A percentile compares a stretch with the other conserved stretches of the same genome.
phyloP scores from a whole-genome alignment of 2,888 invertebrate species.

The Acleris sparsana region DNA sequence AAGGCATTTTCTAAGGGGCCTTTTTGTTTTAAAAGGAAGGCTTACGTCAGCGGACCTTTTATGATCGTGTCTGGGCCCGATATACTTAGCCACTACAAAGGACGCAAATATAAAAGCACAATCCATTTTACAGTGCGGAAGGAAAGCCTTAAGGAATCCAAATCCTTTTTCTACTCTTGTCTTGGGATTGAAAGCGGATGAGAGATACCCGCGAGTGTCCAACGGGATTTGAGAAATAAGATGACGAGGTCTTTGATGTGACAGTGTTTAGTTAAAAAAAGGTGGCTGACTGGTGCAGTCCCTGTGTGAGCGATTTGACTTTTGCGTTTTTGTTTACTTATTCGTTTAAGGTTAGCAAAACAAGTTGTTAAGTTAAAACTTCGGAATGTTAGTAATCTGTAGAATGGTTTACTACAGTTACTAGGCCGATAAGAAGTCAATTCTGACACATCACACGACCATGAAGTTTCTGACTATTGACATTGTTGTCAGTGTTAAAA shows the following conservation, averaged over 20 bases:
- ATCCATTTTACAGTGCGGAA: constrained; percentile 4
- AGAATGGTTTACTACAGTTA: no score
- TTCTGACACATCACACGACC: no score
- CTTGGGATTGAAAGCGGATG: not conserved
- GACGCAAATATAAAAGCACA: constrained; percentile 8
- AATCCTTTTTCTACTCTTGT: not conserved
- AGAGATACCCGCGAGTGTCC: not conserved
- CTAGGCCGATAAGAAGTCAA: no score
- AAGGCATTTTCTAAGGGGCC: constrained; percentile 3
- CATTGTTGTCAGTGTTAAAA: no score
- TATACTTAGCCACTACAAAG: constrained; percentile 18
- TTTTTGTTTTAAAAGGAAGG: constrained; percentile 15
- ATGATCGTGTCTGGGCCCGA: not conserved
- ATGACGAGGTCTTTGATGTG: not conserved
- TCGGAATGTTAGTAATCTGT: no score
- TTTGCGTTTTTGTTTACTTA: no score
- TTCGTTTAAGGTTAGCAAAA: no score
- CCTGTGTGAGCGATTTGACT: no score
- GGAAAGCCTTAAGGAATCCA: not conserved
- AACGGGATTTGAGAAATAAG: not conserved
- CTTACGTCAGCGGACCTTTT: constrained; percentile 11
- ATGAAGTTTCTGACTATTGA: no score
- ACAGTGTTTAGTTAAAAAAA: not conserved
- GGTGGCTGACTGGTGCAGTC: not conserved
- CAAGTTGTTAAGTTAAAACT: no score